phyloP scores from a whole-genome alignment of 2,888 invertebrate species.

The Rhyacophila evoluta region DNA sequence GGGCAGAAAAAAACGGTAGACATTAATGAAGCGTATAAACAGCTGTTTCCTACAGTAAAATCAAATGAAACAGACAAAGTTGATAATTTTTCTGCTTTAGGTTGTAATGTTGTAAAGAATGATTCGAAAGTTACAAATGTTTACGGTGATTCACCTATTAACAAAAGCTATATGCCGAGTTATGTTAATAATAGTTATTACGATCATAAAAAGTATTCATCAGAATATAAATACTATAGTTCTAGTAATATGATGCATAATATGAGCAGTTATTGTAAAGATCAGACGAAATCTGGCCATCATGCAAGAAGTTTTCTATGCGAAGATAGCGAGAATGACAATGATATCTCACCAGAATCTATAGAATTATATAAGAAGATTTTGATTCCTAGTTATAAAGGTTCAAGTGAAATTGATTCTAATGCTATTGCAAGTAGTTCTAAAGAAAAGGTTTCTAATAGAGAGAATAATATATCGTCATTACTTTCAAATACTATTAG shows the following conservation, averaged over 20 bases:
- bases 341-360: conserved; percentile 60
- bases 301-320: background rate
- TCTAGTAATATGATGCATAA: background rate
- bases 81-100: background rate
- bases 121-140: background rate
- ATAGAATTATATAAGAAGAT: conserved; percentile 67
- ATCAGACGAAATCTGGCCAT: background rate
- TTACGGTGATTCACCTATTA: conserved; percentile 50
- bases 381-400: conserved; percentile 56
- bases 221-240: background rate
- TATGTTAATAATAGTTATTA: conserved; percentile 59
- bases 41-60: conserved; percentile 33
- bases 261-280: background rate
- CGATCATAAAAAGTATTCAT: conserved; percentile 57
- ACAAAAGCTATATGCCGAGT: conserved; percentile 53
- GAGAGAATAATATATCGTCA: background rate
- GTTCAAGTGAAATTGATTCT: conserved; percentile 30
- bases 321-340: background rate
- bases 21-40: conserved; percentile 44
- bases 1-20: conserved; percentile 40
- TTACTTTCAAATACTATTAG: background rate
- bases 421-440: background rate
- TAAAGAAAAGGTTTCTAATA: background rate
- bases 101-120: background rate
- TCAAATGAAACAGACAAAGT: background rate